These are phyloP conservation scores for Tillus elongatus DNA, from an alignment of 2,888 invertebrate species.

Conservation along the genomic window DNA sequence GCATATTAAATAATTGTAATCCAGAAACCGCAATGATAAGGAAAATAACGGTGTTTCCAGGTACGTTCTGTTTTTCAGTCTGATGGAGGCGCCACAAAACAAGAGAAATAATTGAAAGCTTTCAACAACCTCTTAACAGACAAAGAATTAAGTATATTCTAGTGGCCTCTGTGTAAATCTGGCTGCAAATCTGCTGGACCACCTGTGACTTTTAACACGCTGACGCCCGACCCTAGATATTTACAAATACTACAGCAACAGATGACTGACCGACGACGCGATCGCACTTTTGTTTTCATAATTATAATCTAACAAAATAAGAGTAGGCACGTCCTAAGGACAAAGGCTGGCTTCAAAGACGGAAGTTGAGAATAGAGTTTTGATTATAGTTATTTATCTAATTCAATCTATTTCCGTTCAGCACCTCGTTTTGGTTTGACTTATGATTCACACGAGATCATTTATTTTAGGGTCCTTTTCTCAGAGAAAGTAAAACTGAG, in stretches of 20 bases:
- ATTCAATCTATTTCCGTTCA: slow-evolving; percentile 22
- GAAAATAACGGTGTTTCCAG: too few species aligned
- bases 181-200: neutral
- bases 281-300: slow-evolving; percentile 24
- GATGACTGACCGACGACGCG: slow-evolving; percentile 14
- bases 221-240: neutral
- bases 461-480: too few species aligned
- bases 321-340: slow-evolving; percentile 26
- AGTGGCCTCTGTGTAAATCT: slow-evolving; percentile 7
- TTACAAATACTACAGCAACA: neutral
- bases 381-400: slow-evolving; percentile 24
- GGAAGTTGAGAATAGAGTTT: slow-evolving; percentile 11
- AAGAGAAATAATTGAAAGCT: slow-evolving; percentile 11
- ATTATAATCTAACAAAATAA: slow-evolving; percentile 26
- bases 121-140: slow-evolving; percentile 6
- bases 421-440: slow-evolving; percentile 19
- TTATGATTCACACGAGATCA: too few species aligned
- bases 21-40: too few species aligned
- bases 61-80: too few species aligned
- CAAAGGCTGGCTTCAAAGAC: slow-evolving; percentile 9
- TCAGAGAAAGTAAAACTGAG: too few species aligned
- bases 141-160: neutral
- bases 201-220: neutral
- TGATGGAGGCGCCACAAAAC: slow-evolving; percentile 8
- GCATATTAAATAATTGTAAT: too few species aligned